Percentiles rank a stretch among this genome's conserved stretches.
These are phyloP conservation scores for Agrilus biguttatus DNA, from an alignment of 2,888 invertebrate species.

Conservation along the genomic window DNA sequence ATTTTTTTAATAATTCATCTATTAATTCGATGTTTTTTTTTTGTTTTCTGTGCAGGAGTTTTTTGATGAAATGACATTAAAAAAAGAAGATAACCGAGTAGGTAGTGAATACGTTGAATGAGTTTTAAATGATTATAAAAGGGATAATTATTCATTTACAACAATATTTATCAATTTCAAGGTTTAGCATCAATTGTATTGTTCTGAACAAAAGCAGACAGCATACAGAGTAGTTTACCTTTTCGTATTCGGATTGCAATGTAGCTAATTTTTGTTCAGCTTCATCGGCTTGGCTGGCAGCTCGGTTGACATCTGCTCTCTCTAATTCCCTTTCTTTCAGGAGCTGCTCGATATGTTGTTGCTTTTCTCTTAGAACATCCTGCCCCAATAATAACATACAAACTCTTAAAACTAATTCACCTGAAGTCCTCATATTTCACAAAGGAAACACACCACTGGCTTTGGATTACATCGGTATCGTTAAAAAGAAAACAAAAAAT, in stretches of 20 bases:
- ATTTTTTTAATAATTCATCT: too few species aligned
- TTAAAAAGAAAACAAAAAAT: not conserved
- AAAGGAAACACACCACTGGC: constrained; percentile 10
- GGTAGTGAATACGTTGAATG: too few species aligned
- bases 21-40: too few species aligned
- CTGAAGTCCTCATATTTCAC: constrained; percentile 13
- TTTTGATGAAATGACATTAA: too few species aligned
- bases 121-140: too few species aligned
- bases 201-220: too few species aligned
- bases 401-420: constrained; percentile 10
- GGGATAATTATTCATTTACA: too few species aligned
- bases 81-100: too few species aligned
- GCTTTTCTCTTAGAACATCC: constrained; percentile 87
- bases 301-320: constrained; percentile 73
- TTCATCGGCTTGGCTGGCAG: constrained; percentile 66
- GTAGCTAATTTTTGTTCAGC: constrained; percentile 49
- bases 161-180: too few species aligned
- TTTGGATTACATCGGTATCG: not conserved
- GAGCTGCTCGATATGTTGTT: constrained; percentile 84
- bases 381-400: constrained; percentile 27
- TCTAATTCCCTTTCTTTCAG: constrained; percentile 85
- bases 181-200: too few species aligned
- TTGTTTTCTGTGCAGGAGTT: too few species aligned
- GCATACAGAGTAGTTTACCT: constrained; percentile 32
- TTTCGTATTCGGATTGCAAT: constrained; percentile 48